Base-by-base conservation (phyloP, 37 sponge, comb jelly and placozoan genomes). In the Aplysina aerophoba region DNA sequence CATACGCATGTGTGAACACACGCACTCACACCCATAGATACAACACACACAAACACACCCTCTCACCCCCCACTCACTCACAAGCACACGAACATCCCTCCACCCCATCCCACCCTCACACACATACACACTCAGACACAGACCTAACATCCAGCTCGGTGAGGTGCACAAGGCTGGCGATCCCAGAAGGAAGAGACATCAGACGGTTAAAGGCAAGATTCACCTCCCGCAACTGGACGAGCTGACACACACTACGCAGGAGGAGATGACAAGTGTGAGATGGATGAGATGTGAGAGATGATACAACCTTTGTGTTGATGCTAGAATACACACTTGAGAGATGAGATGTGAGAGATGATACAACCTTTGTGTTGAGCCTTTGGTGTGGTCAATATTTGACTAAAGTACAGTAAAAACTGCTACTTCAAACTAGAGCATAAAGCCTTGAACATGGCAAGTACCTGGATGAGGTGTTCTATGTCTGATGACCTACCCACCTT, bases 111-210 rank as follows among this genome's bases (percentile, higher is more conserved):
- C n/a, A n/a, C n/a, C n/a, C n/a, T n/a, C n/a, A 12, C 5, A 44
- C 50, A 44, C 50, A 44, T 8, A 44, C 50, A 44, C 6, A 78
- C 79, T 12, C 68, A 35, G 20, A 59, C 55, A 19, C 19, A 69
- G 50, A 89, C 93, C 93, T 89, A 37, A 93, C 30, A 55, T 89
- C 93, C 60, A 93, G 57, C 54, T 82, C 34, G 0, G 90, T 87
- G 55, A 93, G 63, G 4, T 62, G n/a, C 11, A 36, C 82, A 22
- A 88, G 86, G n/a, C 59, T 33, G 25, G 81, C 91, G 17, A 93
- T 87, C 22, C 77, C 85, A 55, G 84, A 31, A 38, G 90, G 81
- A 16, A 93, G 15, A 0, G 65, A 22, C 3, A 81, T 59, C 36
- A 93, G 84, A 30, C 79, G 89, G 72, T 93, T 93, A 74, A 73